Evolutionary conservation across 2,113 vertebrate species (phyloP).

Genomic region (Ctenodactylus gundi): DNA sequence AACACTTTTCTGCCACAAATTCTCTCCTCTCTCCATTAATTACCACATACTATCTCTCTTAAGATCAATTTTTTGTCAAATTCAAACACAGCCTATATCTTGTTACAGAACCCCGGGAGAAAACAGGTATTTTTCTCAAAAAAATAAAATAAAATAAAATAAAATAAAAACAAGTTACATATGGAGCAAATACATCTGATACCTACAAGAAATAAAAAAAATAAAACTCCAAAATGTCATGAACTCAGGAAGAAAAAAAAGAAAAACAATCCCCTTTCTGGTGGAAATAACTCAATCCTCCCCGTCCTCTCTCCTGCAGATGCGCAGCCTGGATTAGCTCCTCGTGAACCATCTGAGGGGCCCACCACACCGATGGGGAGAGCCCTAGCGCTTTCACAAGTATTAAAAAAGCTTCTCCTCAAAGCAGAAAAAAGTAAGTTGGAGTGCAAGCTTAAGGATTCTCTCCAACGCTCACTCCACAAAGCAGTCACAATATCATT

Average conservation of each 20-base stretch:
- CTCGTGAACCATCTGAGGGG: neutral
- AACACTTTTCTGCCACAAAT: no score
- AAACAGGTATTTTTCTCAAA: neutral
- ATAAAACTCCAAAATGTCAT: neutral
- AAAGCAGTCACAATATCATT: rapidly evolving
- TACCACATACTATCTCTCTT: neutral
- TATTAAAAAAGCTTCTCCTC: neutral
- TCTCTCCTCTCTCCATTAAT: neutral
- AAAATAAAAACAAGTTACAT: neutral
- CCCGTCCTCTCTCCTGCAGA: neutral
- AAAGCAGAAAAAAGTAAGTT: neutral
- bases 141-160: no score
- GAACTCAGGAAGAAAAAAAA: neutral
- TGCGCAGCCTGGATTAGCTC: neutral
- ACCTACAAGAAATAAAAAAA: neutral
- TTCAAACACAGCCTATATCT: neutral
- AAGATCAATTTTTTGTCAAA: neutral
- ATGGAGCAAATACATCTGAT: neutral
- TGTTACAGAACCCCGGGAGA: neutral
- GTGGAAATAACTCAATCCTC: neutral
- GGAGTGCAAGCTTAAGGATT: neutral
- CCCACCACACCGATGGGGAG: rapidly evolving
- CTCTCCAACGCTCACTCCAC: neutral
- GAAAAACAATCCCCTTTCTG: neutral
- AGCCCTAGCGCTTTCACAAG: neutral